Base-by-base conservation (phyloP, 2,888 invertebrate genomes). In the Brachylomia viminalis region DNA sequence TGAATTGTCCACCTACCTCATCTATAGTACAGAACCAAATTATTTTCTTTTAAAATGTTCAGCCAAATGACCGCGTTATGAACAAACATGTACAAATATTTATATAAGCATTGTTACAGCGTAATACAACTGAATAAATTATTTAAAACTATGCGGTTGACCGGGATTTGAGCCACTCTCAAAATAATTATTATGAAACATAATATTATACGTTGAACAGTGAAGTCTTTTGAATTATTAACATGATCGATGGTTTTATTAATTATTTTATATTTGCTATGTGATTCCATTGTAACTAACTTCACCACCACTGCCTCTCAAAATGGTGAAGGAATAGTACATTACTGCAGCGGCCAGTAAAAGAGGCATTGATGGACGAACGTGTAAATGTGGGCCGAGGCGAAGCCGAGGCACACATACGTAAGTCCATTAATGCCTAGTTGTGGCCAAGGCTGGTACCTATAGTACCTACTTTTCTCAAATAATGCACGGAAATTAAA, bases 61-160 rank as follows among this genome's bases (percentile, higher is more conserved):
- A 80, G 10, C 0, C 1, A 49, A 74, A 74, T 56, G 5, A 11
- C 61, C 79, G 47, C 15, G 11, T 66, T 54, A 66, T 23, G 47
- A 58, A 61, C 59, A 61, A 59, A 72, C 30, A 56, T 33, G 42
- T 45, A 56, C 11, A 56, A 73, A 80, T 67, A 80, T 74, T 80
- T 66, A 66, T 80, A 74, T n/a, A 74, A 62, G 27, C 27, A n/a
- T 15, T 56, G 42, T 45, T 62, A 42, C 27, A 59, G 27, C 13
- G 42, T 80, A 27, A 49, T 10, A 49, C 49, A 49, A 49, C 27
- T 56, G 62, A 52, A 67, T 79, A 52, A 56, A 67, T 64, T 52
- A 80, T 80, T 74, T 58, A 45, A 56, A 67, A 62, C 30, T 67
- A 45, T 67, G 33, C 62, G 67, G 33, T 45, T 49, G 56, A 67